Percentiles rank a stretch among this genome's conserved stretches.
Conservation (phyloP, 2,797 vertebrate genomes). For the Balearica regulorum region DNA sequence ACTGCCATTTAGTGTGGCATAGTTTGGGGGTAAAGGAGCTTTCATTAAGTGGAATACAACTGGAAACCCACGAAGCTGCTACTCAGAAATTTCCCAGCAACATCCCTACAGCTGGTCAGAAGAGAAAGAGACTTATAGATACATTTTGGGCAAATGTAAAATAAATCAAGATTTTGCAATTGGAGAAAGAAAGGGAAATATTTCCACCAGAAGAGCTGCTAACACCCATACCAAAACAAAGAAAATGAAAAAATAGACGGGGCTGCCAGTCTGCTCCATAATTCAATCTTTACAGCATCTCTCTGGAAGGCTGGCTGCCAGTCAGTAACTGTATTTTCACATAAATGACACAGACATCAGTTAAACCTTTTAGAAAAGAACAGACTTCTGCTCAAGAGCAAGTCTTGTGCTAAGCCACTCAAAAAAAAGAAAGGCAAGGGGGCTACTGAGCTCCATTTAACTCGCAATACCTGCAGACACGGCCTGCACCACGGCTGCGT, state of each 20-base stretch:
- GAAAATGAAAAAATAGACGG: not conserved
- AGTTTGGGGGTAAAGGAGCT: not conserved
- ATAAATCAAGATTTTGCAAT: not conserved
- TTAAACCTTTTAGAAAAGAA: not conserved
- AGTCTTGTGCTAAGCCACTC: not conserved
- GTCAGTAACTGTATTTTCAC: not conserved
- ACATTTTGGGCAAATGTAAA: not conserved
- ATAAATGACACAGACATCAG: not conserved
- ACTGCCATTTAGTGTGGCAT: not conserved
- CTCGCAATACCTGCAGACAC: not conserved
- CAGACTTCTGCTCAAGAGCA: not conserved
- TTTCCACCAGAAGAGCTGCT: not conserved
- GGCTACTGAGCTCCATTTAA: not conserved
- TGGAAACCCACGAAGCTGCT: not conserved
- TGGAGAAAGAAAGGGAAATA: not conserved
- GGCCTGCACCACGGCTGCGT: fast-evolving
- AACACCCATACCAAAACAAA: not conserved
- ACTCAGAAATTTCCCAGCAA: not conserved
- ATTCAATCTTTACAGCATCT: not conserved
- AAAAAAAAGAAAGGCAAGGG: not conserved
- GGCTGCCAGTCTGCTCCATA: not conserved
- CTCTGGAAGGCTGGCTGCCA: not conserved
- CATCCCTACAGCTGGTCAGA: not conserved
- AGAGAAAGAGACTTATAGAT: not conserved
- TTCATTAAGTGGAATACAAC: not conserved